Evolutionary conservation across 2,797 vertebrate species (phyloP).

Genomic region (Leuciscus waleckii): DNA sequence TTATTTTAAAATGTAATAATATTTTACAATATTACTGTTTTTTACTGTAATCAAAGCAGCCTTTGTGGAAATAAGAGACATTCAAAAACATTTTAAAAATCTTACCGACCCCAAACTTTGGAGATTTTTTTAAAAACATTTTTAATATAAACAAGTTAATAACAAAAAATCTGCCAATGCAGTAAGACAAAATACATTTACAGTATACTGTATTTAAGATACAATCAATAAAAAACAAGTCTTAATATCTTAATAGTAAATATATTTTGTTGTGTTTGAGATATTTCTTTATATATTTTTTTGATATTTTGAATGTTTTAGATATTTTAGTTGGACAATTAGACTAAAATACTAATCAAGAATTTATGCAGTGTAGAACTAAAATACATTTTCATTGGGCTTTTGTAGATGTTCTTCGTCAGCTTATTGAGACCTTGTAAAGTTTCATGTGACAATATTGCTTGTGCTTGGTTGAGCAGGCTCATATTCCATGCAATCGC

Average conservation of each 20-base stretch:
- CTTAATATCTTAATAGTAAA: not conserved
- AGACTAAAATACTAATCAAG: not conserved
- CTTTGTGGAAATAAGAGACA: not conserved
- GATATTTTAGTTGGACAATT: not conserved
- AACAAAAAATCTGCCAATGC: not conserved
- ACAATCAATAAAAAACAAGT: not conserved
- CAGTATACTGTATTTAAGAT: not conserved
- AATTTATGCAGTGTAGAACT: not conserved
- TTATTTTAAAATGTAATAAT: no score
- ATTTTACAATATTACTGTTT: no score
- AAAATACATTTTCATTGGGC: not conserved
- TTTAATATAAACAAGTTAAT: no score
- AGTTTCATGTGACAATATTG: conserved; percentile 1
- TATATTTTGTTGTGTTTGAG: not conserved
- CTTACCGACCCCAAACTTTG: no score
- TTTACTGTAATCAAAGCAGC: no score
- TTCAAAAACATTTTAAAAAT: not conserved
- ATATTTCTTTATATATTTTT: not conserved
- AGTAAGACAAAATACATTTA: not conserved
- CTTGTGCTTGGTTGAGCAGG: conserved; percentile 18
- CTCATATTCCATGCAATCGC: not conserved
- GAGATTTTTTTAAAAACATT: not conserved
- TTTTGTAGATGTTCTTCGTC: not conserved
- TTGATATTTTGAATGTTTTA: not conserved
- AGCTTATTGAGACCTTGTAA: not conserved